phyloP scores from a whole-genome alignment of 2,797 vertebrate genomes.

The Brachyrhaphis roseni region DNA sequence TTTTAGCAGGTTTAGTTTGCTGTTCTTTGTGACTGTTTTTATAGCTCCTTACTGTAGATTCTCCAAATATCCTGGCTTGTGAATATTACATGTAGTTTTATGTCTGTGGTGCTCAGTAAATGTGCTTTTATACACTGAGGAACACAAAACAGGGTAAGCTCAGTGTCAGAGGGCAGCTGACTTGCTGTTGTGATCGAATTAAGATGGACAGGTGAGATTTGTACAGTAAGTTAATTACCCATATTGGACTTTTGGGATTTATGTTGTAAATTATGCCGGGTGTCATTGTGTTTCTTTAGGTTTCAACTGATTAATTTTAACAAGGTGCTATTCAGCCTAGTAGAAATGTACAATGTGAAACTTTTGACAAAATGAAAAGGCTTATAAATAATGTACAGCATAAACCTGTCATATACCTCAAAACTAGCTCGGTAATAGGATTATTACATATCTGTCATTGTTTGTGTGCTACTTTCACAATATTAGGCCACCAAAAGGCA shows the following conservation, averaged over 20 bases:
- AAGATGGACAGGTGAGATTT: slow-evolving; percentile 87
- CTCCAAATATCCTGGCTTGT: slow-evolving; percentile 75
- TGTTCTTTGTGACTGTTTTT: slow-evolving; percentile 63
- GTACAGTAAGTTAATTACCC: slow-evolving; percentile 99
- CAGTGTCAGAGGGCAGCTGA: slow-evolving; percentile 93
- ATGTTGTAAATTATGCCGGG: slow-evolving; percentile 89
- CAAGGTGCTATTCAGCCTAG: slow-evolving; percentile 97
- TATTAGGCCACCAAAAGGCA: slow-evolving; percentile 71
- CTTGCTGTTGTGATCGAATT: slow-evolving; percentile 92
- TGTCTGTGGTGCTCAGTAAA: slow-evolving; percentile 78
- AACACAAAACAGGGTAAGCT: slow-evolving; percentile 91
- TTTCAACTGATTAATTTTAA: slow-evolving; percentile 88
- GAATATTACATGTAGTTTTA: slow-evolving; percentile 77
- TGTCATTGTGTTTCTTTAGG: slow-evolving; percentile 75
- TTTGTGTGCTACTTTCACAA: slow-evolving; percentile 82
- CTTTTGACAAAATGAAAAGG: slow-evolving; percentile 82
- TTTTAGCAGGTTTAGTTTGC: slow-evolving; percentile 61
- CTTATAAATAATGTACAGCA: slow-evolving; percentile 92
- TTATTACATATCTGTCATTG: slow-evolving; percentile 80
- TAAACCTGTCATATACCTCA: slow-evolving; percentile 99
- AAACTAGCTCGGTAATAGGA: slow-evolving; percentile 97
- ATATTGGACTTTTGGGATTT: slow-evolving; percentile 90
- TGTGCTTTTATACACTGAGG: slow-evolving; percentile 78
- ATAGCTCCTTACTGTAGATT: slow-evolving; percentile 69
- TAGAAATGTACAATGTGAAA: slow-evolving; percentile 94